Evolutionary conservation across 1,140 invertebrate genomes (phyloP), one percentile per base, ranked within the genome.

Genomic region (Sesamia nonagrioides): DNA sequence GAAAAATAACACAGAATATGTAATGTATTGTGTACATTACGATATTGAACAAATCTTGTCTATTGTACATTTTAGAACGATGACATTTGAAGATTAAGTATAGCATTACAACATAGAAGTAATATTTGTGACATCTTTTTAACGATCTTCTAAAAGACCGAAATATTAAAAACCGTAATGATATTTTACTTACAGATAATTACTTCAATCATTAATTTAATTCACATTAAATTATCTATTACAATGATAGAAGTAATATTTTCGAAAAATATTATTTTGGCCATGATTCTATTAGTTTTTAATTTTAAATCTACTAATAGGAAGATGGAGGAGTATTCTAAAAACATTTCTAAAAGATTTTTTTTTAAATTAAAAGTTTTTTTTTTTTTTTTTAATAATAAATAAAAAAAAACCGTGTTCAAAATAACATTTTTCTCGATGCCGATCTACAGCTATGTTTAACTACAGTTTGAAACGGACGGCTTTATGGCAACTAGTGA

Each of bases 191-290:
- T 73, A 75, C 52, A 54, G n/a, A 18, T 35, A 35, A 35, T 78
- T 42, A 81, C 80, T 81, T 81, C 76, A 69, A 81, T 85, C 90
- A 91, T 89, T 79, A 91, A 91, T 92, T 92, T 89, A 91, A 90
- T 86, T 82, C 11, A 76, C 61, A 91, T 91, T 92, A 92, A 92
- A 91, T 92, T 92, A 87, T 93, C 66, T 68, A 92, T 93, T 69
- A 81, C 66, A 88, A 92, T 89, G 91, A 86, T 82, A 71, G 85
- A 88, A 90, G 89, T 80, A 79, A 77, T 74, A 21, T 17, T 77
- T 54, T 68, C 35, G 7, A 8, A 56, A 45, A 61, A 50, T 45
- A 18, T 66, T 40, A 15, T 66, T 66, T 52, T 40, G 37, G 74
- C 6, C 61, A 68, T 17, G n/a, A 9, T n/a, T n/a, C n/a, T n/a